These are phyloP conservation scores for Drosophila biarmipes DNA, from an alignment of 1,140 invertebrate genomes.

Conservation along the genomic window DNA sequence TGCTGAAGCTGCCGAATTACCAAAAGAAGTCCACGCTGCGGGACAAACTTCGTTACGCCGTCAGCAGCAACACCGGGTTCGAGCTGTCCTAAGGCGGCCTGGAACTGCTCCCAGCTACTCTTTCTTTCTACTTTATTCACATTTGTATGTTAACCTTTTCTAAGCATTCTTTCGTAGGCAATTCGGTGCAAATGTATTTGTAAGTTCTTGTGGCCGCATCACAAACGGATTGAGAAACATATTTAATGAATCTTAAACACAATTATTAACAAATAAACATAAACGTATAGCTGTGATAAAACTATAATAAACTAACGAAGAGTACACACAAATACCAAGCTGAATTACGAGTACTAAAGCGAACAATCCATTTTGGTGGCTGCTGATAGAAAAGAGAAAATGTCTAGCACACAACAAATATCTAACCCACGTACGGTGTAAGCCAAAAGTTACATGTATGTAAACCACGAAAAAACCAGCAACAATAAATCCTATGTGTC, in stretches of 20 bases:
- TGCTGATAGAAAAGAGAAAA: slow-evolving; percentile 13
- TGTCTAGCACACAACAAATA: slow-evolving; percentile 45
- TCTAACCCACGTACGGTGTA: slow-evolving; percentile 56
- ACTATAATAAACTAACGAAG: slow-evolving; percentile 67
- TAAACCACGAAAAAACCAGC: slow-evolving; percentile 59
- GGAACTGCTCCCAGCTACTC: no score
- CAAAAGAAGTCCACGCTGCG: slow-evolving; percentile 97
- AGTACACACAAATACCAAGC: slow-evolving; percentile 64
- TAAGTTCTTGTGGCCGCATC: slow-evolving; percentile 17
- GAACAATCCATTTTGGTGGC: slow-evolving; percentile 42
- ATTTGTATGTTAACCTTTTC: slow-evolving; percentile 38
- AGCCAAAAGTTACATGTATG: slow-evolving; percentile 60
- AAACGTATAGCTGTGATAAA: slow-evolving; percentile 83
- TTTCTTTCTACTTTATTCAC: slow-evolving; percentile 9
- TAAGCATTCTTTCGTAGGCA: slow-evolving; percentile 22
- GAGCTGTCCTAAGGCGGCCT: slow-evolving; percentile 93
- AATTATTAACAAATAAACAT: slow-evolving; percentile 68
- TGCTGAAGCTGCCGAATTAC: slow-evolving; percentile 99
- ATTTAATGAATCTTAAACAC: slow-evolving; percentile 40
- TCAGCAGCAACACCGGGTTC: slow-evolving; percentile 99
- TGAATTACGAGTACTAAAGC: slow-evolving; percentile 51
- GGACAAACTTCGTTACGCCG: slow-evolving; percentile 98
- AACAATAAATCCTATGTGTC: slow-evolving; percentile 79
- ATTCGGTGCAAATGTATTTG: slow-evolving; percentile 31
- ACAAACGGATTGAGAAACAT: slow-evolving; percentile 6